These are phyloP conservation scores for Harpalus rufipes DNA, from an alignment of 2,888 invertebrate species.

Conservation along the genomic window DNA sequence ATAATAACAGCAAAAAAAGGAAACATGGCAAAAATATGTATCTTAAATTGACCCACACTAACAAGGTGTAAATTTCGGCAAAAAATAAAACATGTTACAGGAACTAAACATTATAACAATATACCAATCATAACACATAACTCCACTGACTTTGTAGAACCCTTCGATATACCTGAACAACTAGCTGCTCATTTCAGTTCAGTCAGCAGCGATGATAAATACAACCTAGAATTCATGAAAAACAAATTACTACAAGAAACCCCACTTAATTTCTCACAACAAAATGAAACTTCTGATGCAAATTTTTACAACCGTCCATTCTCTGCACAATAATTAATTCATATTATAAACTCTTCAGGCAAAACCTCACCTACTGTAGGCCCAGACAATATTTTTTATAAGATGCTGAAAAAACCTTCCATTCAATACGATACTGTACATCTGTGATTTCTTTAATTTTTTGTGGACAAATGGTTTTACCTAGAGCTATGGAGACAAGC, in stretches of 20 bases:
- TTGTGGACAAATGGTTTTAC: not conserved
- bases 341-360: not conserved
- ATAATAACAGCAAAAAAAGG: too few relatives aligned
- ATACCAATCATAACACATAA: too few relatives aligned
- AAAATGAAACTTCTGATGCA: not conserved
- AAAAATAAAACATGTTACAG: too few relatives aligned
- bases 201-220: conserved; percentile 6
- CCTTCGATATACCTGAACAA: not conserved
- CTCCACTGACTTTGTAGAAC: not conserved
- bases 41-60: too few relatives aligned
- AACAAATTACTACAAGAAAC: not conserved
- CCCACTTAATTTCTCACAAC: conserved; percentile 1
- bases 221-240: conserved; percentile 6
- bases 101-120: too few relatives aligned
- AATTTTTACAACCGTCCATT: conserved; percentile 14
- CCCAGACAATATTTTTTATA: conserved; percentile 8
- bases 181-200: conserved; percentile 5
- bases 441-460: not conserved
- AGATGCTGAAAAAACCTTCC: conserved; percentile 5
- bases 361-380: conserved; percentile 5
- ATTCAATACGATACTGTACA: not conserved
- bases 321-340: conserved; percentile 1
- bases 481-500: conserved; percentile 10
- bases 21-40: too few relatives aligned
- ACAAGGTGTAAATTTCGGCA: too few relatives aligned